Base-by-base conservation (phyloP, 2,113 vertebrate genomes). In the Gallinago undulata region DNA sequence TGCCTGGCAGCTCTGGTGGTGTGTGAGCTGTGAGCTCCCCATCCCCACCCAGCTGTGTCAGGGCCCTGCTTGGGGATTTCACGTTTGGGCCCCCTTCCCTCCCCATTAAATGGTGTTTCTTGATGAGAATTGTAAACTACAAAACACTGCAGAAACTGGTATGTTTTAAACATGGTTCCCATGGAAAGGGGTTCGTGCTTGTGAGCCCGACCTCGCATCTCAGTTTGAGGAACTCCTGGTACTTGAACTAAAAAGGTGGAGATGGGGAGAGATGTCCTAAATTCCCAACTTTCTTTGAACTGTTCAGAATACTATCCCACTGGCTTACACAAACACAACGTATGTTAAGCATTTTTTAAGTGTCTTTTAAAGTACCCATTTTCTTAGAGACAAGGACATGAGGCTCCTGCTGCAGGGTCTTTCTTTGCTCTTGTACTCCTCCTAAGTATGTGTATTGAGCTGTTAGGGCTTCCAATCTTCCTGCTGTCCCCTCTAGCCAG, bases 21-120 rank as follows among this genome's bases (percentile, higher is more conserved):
- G 2, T 33, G 15, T 59, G 17, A 68, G 18, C 70, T 25, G 56
- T 68, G 55, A 37, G 22, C 53, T 76, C 25, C 28, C 19, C 10
- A 2, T 43, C 23, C n/a, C 37, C 51, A 41, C 2, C 2, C n/a
- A 48, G 68, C 39, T 1, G 0, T 30, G 17, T 39, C 19, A 2
- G 56, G 16, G 13, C 39, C 33, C 33, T n/a, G 53, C 33, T 56
- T 39, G 2, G 43, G n/a, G 31, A 47, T 45, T 73, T 86, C 33
- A 4, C 15, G 4, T 76, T 37, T 13, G 35, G 28, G 50, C 50
- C 87, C 4, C 1, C 7, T 75, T 74, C 14, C 11, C 25, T 74
- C 37, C 3, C 55, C 43, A 2, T 22, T 51, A 67, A 66, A 41
- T 55, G 41, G 33, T 15, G 45, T 64, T 91, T 84, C 79, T 84